Percentiles rank a stretch among this genome's conserved stretches.
phyloP scores from a whole-genome alignment of 2,113 vertebrate species.

The Alethe diademata region DNA sequence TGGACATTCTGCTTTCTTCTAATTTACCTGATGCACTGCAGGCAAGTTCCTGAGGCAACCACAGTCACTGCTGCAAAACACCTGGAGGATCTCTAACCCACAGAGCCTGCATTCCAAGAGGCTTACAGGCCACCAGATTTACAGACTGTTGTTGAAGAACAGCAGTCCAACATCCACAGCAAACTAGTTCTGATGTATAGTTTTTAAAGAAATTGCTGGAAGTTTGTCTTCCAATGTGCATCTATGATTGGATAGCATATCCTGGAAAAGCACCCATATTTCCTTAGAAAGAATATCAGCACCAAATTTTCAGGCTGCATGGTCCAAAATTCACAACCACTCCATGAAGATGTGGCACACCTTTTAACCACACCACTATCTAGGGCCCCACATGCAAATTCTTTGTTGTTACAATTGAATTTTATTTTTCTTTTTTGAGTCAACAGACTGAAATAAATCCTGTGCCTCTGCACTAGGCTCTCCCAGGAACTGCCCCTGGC shows the following conservation, averaged over 20 bases:
- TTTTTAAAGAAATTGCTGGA: not conserved
- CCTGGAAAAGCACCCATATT: not conserved
- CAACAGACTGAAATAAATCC: not conserved
- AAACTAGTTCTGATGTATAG: not conserved
- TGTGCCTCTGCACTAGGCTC: not conserved
- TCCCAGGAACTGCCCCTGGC: not conserved
- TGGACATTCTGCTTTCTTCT: not conserved
- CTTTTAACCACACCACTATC: not conserved
- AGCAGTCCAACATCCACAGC: not conserved
- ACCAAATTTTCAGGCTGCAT: not conserved
- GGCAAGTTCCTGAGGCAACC: not conserved
- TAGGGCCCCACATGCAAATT: not conserved
- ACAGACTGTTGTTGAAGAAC: not conserved
- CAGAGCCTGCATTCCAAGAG: not conserved
- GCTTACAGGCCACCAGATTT: not conserved
- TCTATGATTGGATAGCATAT: not conserved
- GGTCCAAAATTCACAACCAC: not conserved
- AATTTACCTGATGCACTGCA: not conserved
- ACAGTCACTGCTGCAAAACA: not conserved
- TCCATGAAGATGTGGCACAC: not conserved
- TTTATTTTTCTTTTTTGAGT: not conserved
- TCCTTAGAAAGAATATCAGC: not conserved
- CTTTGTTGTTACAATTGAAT: not conserved
- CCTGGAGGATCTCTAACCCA: not conserved
- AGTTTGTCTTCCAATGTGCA: not conserved